Conservation (phyloP, 2,113 vertebrate species). For the Halcyon senegalensis region DNA sequence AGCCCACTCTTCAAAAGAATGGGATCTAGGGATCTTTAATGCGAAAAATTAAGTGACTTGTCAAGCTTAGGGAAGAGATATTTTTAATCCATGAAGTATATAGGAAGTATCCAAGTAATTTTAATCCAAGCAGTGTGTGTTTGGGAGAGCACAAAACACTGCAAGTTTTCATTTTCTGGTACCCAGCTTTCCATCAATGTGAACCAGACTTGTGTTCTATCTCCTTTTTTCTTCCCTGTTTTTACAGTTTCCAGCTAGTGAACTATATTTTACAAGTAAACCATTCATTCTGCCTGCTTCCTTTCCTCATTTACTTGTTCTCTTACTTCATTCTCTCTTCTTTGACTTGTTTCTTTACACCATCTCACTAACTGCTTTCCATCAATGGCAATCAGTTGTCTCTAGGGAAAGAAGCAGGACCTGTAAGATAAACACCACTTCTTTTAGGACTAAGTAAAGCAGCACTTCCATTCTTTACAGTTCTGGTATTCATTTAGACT, state of each 20-base stretch:
- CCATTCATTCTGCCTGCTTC: neutral
- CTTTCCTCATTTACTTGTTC: neutral
- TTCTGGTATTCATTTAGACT: neutral
- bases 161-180: neutral
- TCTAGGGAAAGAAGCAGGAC: neutral
- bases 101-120: neutral
- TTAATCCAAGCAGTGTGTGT: neutral
- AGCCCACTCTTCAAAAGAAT: neutral
- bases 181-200: neutral
- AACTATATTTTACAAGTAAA: neutral
- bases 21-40: neutral
- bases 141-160: neutral
- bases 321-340: neutral
- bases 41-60: neutral
- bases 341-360: neutral
- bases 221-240: neutral
- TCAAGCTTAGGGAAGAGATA: neutral
- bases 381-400: neutral
- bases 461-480: neutral
- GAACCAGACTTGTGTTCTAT: neutral
- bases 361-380: neutral
- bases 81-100: neutral
- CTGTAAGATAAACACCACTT: neutral
- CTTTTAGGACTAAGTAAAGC: neutral
- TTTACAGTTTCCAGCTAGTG: neutral